Percentiles rank a stretch among this genome's conserved stretches.
Evolutionary conservation across 2,113 vertebrate genomes (phyloP).

Genomic region (Arenaria interpres): DNA sequence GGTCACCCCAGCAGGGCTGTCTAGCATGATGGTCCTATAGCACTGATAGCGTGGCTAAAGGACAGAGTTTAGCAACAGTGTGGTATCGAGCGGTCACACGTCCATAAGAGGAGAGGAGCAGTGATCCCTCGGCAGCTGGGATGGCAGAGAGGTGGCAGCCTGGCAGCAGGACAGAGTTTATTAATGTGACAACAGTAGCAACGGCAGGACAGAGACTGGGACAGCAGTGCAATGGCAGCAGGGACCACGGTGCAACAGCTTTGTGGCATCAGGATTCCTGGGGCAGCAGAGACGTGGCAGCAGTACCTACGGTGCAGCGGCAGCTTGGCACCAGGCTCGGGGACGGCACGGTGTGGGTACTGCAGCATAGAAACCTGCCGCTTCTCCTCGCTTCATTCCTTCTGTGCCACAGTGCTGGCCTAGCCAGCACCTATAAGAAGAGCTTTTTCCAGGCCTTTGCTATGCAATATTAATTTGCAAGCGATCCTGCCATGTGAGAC

Average conservation of each 20-base stretch:
- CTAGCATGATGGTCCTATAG: background rate
- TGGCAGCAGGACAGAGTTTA: background rate
- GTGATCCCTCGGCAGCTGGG: background rate
- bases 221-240: background rate
- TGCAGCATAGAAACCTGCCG: background rate
- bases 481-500: slow-evolving; percentile 14
- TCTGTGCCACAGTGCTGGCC: background rate
- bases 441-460: background rate
- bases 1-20: background rate
- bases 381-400: background rate
- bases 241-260: background rate
- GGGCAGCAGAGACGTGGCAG: background rate
- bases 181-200: background rate
- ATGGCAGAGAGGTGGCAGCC: background rate
- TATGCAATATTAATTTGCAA: slow-evolving; percentile 62
- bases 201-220: background rate
- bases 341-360: fast-evolving
- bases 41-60: background rate
- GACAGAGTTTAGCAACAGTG: background rate
- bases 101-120: background rate
- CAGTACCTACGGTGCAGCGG: background rate
- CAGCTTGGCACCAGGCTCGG: background rate
- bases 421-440: background rate
- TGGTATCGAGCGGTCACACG: fast-evolving
- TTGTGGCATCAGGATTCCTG: background rate